A percentile compares a stretch with the other conserved stretches of the same genome.
phyloP scores from a whole-genome alignment of 2,797 vertebrate genomes.

The Myotis daubentonii region DNA sequence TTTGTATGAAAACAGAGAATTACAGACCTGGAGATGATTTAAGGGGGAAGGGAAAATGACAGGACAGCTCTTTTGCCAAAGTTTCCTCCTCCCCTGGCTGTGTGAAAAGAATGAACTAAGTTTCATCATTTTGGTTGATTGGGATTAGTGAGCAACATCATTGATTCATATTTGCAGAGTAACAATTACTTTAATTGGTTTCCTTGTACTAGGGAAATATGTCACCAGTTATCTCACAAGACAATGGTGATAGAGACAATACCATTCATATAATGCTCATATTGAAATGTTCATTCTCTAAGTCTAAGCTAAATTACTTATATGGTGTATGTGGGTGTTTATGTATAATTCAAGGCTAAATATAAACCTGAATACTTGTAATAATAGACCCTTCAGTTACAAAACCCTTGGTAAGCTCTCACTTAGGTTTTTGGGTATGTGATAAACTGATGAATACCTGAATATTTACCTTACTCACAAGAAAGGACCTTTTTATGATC shows the following conservation, averaged over 20 bases:
- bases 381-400: constrained; percentile 39
- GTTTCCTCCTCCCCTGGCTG: background rate
- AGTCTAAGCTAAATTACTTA: constrained; percentile 50
- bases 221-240: constrained; percentile 46
- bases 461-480: constrained; percentile 45
- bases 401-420: constrained; percentile 40
- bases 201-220: constrained; percentile 37
- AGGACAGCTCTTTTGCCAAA: constrained; percentile 15
- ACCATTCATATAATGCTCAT: constrained; percentile 8
- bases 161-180: constrained; percentile 56
- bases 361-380: constrained; percentile 43
- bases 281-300: constrained; percentile 53
- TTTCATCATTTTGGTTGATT: constrained; percentile 44
- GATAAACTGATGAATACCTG: constrained; percentile 24
- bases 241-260: background rate
- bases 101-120: constrained; percentile 31
- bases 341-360: constrained; percentile 48
- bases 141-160: constrained; percentile 16
- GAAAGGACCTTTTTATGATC: constrained; percentile 26
- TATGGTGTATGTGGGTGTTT: background rate
- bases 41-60: background rate
- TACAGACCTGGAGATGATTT: background rate
- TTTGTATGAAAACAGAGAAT: constrained; percentile 47
- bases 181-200: constrained; percentile 49
- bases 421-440: background rate